Percentiles rank a stretch among this genome's conserved stretches.
Conservation (phyloP, 2,113 vertebrate species). For the Ceyx melanurus region DNA sequence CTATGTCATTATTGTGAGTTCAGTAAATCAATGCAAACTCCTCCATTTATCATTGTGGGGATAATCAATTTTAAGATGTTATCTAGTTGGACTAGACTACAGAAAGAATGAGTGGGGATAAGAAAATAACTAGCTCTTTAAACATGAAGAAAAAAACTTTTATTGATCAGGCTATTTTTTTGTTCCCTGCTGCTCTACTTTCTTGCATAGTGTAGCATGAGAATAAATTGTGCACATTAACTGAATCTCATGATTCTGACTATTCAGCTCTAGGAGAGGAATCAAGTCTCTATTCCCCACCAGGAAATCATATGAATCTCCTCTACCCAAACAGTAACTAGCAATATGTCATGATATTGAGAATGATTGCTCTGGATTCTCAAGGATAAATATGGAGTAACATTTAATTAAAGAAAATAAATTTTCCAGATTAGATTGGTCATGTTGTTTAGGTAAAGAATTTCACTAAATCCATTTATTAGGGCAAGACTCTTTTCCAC, state of each 20-base stretch:
- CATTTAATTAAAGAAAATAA: not conserved
- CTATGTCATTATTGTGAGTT: conserved; percentile 13
- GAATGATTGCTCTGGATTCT: not conserved
- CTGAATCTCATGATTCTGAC: not conserved
- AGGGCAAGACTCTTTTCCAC: not conserved
- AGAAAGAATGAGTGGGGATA: not conserved
- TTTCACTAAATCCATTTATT: not conserved
- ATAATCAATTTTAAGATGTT: not conserved
- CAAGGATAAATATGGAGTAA: not conserved
- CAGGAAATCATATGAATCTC: not conserved
- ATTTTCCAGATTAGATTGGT: not conserved
- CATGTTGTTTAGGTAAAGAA: not conserved
- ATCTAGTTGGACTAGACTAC: not conserved
- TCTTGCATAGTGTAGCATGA: not conserved
- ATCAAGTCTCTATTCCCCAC: not conserved
- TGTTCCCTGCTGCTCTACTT: not conserved
- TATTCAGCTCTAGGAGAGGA: not conserved
- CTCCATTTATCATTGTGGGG: not conserved
- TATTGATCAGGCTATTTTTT: not conserved
- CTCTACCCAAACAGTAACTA: not conserved
- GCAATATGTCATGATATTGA: not conserved
- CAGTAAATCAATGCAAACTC: conserved; percentile 27
- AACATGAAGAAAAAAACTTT: not conserved
- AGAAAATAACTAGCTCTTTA: conserved; percentile 7
- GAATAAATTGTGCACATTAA: not conserved